These are phyloP conservation scores for Mustela nigripes DNA, from an alignment of 2,113 vertebrate species.

Conservation along the genomic window DNA sequence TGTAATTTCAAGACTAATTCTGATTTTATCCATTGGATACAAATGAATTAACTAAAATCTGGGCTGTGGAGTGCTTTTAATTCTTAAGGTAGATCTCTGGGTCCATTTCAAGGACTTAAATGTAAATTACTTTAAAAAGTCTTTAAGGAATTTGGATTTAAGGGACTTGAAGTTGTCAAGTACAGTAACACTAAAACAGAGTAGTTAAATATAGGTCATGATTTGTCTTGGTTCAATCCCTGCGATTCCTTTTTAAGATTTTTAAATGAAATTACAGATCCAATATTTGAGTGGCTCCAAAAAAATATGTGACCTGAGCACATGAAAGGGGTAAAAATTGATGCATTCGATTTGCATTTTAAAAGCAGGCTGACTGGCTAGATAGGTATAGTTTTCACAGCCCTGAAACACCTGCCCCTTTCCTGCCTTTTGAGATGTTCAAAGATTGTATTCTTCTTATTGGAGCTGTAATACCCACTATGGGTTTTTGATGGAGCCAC, in stretches of 20 bases:
- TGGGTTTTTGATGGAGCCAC: neutral
- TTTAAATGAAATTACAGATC: conserved; percentile 28
- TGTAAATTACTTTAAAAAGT: conserved; percentile 86
- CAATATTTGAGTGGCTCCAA: conserved; percentile 58
- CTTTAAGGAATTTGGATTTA: conserved; percentile 86
- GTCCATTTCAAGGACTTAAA: conserved; percentile 82
- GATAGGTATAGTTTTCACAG: neutral
- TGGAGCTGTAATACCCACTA: neutral
- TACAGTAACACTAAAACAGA: conserved; percentile 57
- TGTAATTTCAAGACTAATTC: conserved; percentile 87
- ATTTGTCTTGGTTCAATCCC: neutral
- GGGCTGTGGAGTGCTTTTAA: conserved; percentile 74
- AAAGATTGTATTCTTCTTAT: neutral
- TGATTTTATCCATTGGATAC: conserved; percentile 87
- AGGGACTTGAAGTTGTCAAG: conserved; percentile 82
- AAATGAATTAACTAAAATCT: conserved; percentile 86
- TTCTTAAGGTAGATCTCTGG: conserved; percentile 79
- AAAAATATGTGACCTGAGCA: neutral
- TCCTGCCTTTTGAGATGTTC: neutral
- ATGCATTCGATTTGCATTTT: neutral
- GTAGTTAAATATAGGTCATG: conserved; percentile 13
- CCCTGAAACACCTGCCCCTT: neutral
- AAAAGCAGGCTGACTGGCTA: neutral
- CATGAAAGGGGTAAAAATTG: fast-evolving
- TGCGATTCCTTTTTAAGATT: conserved; percentile 37